Evolutionary conservation across 2,113 vertebrate genomes (phyloP).

Genomic region (Boulengeromyrus knoepffleri): DNA sequence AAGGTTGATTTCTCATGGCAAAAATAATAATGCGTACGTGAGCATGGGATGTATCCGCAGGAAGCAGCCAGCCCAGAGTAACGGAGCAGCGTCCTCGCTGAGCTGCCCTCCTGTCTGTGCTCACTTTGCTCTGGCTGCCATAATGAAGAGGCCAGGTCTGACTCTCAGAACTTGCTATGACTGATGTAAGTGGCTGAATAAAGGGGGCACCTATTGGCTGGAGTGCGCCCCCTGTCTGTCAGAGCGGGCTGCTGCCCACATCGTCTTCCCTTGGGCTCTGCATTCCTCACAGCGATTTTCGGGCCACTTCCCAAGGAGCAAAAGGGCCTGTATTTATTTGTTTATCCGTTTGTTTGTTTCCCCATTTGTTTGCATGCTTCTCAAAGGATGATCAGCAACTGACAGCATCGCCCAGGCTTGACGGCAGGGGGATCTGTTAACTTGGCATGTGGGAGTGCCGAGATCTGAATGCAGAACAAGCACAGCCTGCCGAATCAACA

Average conservation of each 20-base stretch:
- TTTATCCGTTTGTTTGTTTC: not conserved
- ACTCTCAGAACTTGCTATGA: conserved; percentile 22
- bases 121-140: conserved; percentile 1
- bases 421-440: not conserved
- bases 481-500: not conserved
- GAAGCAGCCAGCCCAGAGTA: conserved; percentile 11
- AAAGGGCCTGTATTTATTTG: not conserved
- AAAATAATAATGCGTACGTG: conserved; percentile 65
- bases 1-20: conserved; percentile 63
- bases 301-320: not conserved
- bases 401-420: not conserved
- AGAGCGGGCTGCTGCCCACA: not conserved
- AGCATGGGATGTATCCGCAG: conserved; percentile 28
- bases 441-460: not conserved
- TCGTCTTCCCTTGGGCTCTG: not conserved
- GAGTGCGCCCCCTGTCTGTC: not conserved
- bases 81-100: conserved; percentile 25
- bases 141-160: not conserved
- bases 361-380: not conserved
- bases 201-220: not conserved
- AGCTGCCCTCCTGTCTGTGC: conserved; percentile 17
- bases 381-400: not conserved
- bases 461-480: not conserved
- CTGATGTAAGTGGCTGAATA: not conserved
- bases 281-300: not conserved